These are phyloP conservation scores for Hippasteria phrygiana DNA, from an alignment of 53 echinoderm and acorn worm genomes.

Conservation along the genomic window DNA sequence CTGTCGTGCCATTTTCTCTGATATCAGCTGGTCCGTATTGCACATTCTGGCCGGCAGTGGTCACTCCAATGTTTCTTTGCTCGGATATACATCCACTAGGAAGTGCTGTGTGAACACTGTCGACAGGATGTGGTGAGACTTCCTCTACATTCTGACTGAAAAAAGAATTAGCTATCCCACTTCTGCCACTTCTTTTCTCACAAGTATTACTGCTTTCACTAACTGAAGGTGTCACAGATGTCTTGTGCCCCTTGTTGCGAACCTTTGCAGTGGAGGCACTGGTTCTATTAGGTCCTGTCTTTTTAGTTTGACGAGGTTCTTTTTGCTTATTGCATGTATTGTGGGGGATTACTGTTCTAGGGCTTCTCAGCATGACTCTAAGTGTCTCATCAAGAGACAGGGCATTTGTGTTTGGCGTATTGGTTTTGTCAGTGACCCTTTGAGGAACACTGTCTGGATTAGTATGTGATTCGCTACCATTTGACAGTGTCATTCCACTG, in stretches of 20 bases:
- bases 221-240: neutral
- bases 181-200: constrained; percentile 7
- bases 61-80: neutral
- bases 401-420: neutral
- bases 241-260: constrained; percentile 29
- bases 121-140: neutral
- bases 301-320: constrained; percentile 37
- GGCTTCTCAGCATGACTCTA: constrained; percentile 44
- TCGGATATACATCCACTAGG: constrained; percentile 20
- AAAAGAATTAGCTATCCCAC: constrained; percentile 1
- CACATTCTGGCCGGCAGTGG: constrained; percentile 20
- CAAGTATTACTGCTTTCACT: neutral
- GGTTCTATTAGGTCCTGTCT: constrained; percentile 43
- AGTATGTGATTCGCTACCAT: neutral
- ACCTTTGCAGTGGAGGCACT: constrained; percentile 24
- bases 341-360: neutral
- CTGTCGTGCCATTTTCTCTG: neutral
- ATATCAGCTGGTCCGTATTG: constrained; percentile 25
- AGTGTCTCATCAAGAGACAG: constrained; percentile 55
- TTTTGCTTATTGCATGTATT: constrained; percentile 19
- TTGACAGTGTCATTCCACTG: constrained; percentile 11
- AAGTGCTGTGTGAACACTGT: neutral
- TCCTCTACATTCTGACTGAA: constrained; percentile 3
- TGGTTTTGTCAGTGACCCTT: neutral
- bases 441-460: neutral